A percentile compares a stretch with the other conserved stretches of the same genome.
phyloP scores from a whole-genome alignment of 2,797 vertebrate species.

The Pachyuromys duprasi region DNA sequence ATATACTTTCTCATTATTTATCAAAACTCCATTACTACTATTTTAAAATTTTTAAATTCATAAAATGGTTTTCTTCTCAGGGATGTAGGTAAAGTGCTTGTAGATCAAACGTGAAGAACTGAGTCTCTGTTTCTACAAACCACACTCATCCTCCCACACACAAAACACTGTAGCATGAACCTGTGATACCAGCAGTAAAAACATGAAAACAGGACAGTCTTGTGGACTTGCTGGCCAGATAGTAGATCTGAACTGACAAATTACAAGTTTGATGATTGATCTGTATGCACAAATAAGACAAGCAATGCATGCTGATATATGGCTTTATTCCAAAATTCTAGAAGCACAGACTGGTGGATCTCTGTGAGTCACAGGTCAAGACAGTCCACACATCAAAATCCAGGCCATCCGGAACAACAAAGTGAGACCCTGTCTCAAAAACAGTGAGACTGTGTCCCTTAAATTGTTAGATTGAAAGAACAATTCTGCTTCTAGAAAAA shows the following conservation, averaged over 20 bases:
- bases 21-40: neutral
- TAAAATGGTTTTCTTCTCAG: neutral
- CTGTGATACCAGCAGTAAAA: no score
- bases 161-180: no score
- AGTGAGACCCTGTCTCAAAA: neutral
- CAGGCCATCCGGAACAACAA: neutral
- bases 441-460: no score
- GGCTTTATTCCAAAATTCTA: neutral
- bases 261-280: neutral
- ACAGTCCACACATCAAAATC: neutral
- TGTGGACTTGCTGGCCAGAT: neutral
- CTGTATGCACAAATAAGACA: neutral
- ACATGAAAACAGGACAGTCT: no score
- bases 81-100: neutral
- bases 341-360: neutral
- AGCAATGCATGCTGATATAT: neutral
- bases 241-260: neutral
- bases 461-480: neutral
- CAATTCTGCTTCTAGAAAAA: neutral
- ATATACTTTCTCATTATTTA: neutral
- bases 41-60: conserved; percentile 43
- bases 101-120: neutral
- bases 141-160: no score
- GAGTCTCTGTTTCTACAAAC: no score
- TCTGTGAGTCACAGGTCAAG: neutral